Conservation (phyloP, 2,888 invertebrate species). For the Plebejus argus region DNA sequence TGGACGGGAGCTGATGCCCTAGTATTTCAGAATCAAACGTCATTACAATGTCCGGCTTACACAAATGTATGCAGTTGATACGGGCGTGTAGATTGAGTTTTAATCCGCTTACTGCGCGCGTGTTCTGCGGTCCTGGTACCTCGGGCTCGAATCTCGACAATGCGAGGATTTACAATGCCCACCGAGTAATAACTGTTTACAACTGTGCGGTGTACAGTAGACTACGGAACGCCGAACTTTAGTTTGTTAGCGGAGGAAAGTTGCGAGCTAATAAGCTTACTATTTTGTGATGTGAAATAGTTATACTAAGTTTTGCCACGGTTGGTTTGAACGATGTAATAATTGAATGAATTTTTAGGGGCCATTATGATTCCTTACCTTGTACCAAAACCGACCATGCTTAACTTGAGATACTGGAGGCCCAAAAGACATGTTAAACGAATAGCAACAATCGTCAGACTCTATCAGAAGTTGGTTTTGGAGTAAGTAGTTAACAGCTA, state of each 20-base stretch:
- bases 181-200: constrained; percentile 9
- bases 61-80: constrained; percentile 23
- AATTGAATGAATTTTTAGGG: background rate
- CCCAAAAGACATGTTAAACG: background rate
- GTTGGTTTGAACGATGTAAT: background rate
- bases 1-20: background rate
- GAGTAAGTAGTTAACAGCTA: background rate
- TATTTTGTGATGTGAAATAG: background rate
- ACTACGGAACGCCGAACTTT: background rate
- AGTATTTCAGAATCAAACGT: constrained; percentile 10
- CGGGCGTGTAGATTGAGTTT: constrained; percentile 13
- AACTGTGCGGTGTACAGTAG: background rate
- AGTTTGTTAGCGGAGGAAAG: background rate
- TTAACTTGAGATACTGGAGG: background rate
- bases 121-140: constrained; percentile 5
- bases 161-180: background rate
- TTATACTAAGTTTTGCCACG: background rate
- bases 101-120: constrained; percentile 22
- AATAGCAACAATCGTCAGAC: background rate
- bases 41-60: background rate
- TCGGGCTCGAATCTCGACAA: background rate
- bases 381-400: no score
- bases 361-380: background rate
- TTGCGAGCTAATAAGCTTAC: background rate
- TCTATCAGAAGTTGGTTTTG: background rate